These are phyloP conservation scores for Sebastes minor DNA, from an alignment of 2,797 vertebrate species.

Conservation along the genomic window DNA sequence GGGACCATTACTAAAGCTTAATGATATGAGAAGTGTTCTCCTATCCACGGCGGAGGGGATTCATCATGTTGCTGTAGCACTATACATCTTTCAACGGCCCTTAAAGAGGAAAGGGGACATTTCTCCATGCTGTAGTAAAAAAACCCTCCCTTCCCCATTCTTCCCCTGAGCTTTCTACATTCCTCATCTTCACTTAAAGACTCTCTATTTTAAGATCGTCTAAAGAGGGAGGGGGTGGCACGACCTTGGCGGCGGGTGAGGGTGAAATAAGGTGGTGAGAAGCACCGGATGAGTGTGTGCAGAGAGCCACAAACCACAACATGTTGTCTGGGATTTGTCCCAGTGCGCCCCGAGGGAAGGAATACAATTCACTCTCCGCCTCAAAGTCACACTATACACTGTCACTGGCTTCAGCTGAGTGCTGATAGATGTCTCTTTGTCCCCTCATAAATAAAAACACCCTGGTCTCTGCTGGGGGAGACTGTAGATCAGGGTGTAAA, in stretches of 20 bases:
- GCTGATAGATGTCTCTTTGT: conserved; percentile 66
- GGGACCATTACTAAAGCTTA: conserved; percentile 80
- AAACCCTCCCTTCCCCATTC: conserved; percentile 21
- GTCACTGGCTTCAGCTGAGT: conserved; percentile 61
- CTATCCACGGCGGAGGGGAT: conserved; percentile 58
- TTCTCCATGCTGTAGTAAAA: conserved; percentile 61
- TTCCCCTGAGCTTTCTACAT: conserved; percentile 59
- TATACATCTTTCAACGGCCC: conserved; percentile 67
- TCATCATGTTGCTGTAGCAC: conserved; percentile 68
- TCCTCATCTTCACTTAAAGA: conserved; percentile 66
- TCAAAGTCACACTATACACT: conserved; percentile 67
- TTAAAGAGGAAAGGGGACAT: conserved; percentile 65
- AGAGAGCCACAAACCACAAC: conserved; percentile 48
- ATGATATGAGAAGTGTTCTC: conserved; percentile 78
- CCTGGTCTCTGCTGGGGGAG: conserved; percentile 36
- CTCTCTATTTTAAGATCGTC: conserved; percentile 63
- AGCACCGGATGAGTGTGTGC: conserved; percentile 6
- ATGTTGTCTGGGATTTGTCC: conserved; percentile 49
- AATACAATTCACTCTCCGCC: conserved; percentile 59
- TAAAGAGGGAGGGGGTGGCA: conserved; percentile 9
- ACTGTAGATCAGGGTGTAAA: conserved; percentile 71
- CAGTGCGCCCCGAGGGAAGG: conserved; percentile 33
- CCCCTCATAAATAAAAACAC: conserved; percentile 70
- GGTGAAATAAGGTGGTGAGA: conserved; percentile 30
- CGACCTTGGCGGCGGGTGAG: conserved; percentile 49